Evolutionary conservation across 1,140 invertebrate genomes (phyloP), one percentile per base, ranked within the genome.

Genomic region (Laodelphax striatellus): DNA sequence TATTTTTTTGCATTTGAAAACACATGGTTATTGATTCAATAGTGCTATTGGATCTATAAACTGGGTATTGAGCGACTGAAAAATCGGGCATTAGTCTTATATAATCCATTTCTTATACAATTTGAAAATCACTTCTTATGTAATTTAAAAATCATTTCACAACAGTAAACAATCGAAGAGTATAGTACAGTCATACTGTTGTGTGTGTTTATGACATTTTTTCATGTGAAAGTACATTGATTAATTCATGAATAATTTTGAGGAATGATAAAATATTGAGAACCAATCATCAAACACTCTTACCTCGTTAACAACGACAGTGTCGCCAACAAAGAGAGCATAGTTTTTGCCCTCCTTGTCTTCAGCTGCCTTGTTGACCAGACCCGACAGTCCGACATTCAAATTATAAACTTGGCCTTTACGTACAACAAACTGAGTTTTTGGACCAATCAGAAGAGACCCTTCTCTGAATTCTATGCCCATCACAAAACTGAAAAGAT

Each of bases 361-460:
- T 24, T 82, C 81, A 0, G 90, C 85, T 34, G 88, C 84, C 64
- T 83, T 79, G 76, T 98, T 98, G 16, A 73, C 76, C 34, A 99
- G 76, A 70, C 88, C 90, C n/a, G 90, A 82, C 34, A 99, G 81
- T 44, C 97, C 97, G 65, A 99, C 83, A 70, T 93, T 94, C 10
- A 99, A 80, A 72, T 97, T 97, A 69, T 98, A 98, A 0, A 97
- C 85, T 95, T 99, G 98, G 46, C 90, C 92, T 73, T 97, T 97
- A 67, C 87, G 89, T 0, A 87, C 83, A n/a, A 82, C 67, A 2
- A 83, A 80, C 21, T 78, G 83, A 44, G 87, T 92, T 79, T 98
- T 99, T 3, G 91, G 86, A 2, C 87, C 90, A 68, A 99, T 92
- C 0, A 95, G 77, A 38, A 99, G 78, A 0, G 91, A 91, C 66